Evolutionary conservation across 2,888 invertebrate genomes (phyloP), one percentile per base, ranked within the genome.

Genomic region (Syritta pipiens): DNA sequence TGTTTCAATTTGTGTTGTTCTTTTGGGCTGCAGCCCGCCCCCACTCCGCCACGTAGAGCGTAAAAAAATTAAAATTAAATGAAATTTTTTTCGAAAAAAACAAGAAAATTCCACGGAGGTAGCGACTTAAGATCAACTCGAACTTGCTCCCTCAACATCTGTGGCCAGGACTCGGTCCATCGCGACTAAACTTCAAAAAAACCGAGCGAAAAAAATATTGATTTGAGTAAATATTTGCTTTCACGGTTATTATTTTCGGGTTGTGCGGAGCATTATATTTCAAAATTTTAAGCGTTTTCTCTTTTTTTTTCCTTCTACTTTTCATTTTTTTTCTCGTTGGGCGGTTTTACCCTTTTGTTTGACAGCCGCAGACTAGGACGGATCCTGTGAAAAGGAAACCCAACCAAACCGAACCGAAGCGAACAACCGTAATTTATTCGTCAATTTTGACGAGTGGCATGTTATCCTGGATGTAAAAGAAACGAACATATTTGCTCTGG

Each of bases 401-500:
- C 4, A 44, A 49, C 26, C 37, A 26, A 48, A 59, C 26, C 37
- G 17, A 4, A 17, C 37, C 30, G 40, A 20, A 46, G 20, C 24
- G 44, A 7, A 10, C 32, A 37, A 17, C 14, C 6, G 37, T 37
- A 68, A 77, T 77, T 77, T 77, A 71, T 77, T 65, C 77, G 63
- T 71, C 63, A 77, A 71, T 60, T 77, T 77, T 77, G 77, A 77
- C 65, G 65, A 65, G 65, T 65, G 65, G 65, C 69, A 71, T 77
- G 76, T 71, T 77, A 77, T 77, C 59, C 59, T 53, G 77, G 32
- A 71, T 77, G 77, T 71, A 65, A 65, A 77, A 63, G 69, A 71
- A 71, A 42, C 46, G 51, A 65, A 77, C 63, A 71, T 77, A 76
- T 77, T 77, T 71, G 59, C 53, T 63, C 49, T 65, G 69, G 42